These are phyloP conservation scores for Strix aluco DNA, from an alignment of 2,113 vertebrate genomes.

Conservation along the genomic window DNA sequence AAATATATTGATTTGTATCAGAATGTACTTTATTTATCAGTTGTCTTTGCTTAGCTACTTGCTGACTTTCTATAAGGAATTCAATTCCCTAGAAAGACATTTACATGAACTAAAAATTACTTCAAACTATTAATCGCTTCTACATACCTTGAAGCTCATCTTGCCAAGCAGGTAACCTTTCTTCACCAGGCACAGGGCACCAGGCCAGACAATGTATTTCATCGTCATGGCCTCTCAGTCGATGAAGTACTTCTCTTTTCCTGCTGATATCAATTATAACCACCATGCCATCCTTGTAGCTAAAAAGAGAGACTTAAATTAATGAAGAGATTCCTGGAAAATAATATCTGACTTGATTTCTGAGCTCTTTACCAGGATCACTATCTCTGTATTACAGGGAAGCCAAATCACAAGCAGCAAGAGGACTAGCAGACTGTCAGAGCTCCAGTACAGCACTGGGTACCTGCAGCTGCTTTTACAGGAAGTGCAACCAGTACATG, in stretches of 20 bases:
- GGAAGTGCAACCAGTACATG: not conserved
- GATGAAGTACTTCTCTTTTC: conserved; percentile 87
- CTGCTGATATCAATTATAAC: conserved; percentile 90
- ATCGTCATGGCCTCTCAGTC: conserved; percentile 92
- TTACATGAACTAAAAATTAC: not conserved
- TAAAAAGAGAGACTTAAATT: conserved; percentile 57
- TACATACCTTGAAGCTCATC: conserved; percentile 80
- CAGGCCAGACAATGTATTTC: conserved; percentile 93
- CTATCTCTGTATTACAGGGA: not conserved
- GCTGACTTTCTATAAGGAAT: not conserved
- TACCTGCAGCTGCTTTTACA: not conserved
- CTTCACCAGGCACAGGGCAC: conserved; percentile 83
- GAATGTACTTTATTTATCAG: not conserved
- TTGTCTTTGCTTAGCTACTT: not conserved
- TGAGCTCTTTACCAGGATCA: not conserved
- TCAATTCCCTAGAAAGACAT: not conserved
- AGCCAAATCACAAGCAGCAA: not conserved
- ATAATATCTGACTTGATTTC: not conserved
- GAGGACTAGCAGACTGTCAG: not conserved
- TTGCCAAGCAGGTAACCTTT: conserved; percentile 49
- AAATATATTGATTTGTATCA: not conserved
- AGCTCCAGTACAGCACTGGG: not conserved
- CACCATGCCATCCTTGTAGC: conserved; percentile 97
- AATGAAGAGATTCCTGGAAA: not conserved
- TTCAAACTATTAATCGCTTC: not conserved